Base-by-base conservation (phyloP, 2,888 invertebrate species). In the Nebria salina region DNA sequence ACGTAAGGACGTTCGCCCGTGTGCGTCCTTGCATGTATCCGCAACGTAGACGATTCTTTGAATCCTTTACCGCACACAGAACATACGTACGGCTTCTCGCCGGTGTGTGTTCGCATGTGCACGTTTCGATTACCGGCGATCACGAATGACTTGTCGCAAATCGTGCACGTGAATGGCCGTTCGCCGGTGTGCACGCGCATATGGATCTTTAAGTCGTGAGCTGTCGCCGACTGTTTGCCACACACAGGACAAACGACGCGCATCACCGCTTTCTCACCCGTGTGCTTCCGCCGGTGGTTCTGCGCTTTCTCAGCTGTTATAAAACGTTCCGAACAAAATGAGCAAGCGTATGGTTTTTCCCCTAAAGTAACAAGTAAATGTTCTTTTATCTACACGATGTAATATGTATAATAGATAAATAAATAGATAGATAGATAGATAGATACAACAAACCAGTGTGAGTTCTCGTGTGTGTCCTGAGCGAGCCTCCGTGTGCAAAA, bases 401-500 rank as follows among this genome's bases (percentile, higher is more conserved):
- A 20, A 20, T 20, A 20, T 20, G 20, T 20, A 20, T 20, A 20
- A 20, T 20, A 20, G 20, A 20, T 20, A 20, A 1, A 20, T 20
- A 20, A 1, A 20, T 20, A 20, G 20, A 20, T 20, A 20, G 20
- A 20, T 20, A 20, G 20, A 20, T 20, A 20, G 20, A 20, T 20
- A 20, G 20, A 20, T 20, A 20, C 20, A 20, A 20, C 20, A 20
- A 20, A 20, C 70, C 70, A 26, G 85, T 85, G 72, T 85, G 85
- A 7, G 83, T 84, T 72, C 84, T 76, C 81, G 83, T 82, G 76
- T 86, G 86, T 25, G 84, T 84, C n/a, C 83, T 83, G 13, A 86
- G 82, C 9, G 85, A 84, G 34, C 85, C 84, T 13, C 83, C 82
- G 8, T 84, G 83, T 65, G 85, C 84, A 76, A 85, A 86, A 4